Base-by-base conservation (phyloP, 2,113 vertebrate species). In the Polypterus senegalus region DNA sequence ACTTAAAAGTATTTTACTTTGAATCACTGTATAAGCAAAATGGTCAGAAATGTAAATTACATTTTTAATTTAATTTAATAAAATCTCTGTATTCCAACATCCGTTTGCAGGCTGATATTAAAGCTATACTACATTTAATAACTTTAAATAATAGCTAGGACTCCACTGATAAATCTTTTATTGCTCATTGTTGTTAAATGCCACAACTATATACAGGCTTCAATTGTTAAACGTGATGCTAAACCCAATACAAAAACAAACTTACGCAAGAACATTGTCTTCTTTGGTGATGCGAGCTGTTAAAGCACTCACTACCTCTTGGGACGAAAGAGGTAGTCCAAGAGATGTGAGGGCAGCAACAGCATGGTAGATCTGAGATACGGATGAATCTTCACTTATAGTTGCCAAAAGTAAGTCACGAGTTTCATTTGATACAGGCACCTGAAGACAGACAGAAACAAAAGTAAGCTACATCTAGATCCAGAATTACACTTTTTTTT, bases 241-340 rank as follows among this genome's bases (percentile, higher is more conserved):
- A 27, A 27, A 27, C 27, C 27, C 27, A 45, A 58, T 59, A 55
- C 9, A 52, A 52, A 49, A 7, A 4, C 58, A 58, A 47, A 86
- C 96, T 91, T 71, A 99, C 96, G 89, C 89, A 65, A 97, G 72
- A 46, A 97, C 91, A 0, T 82, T 96, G 71, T 98, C 95, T 54
- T 99, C 96, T 72, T 97, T 98, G 81, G 89, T 82, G 61, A 99
- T 93, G 11, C 92, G 88, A 69, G 89, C 75, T 0, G 86, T 87
- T 4, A 99, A 81, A 59, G 94, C 92, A 64, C 80, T 65, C 0
- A 97, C 85, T 1, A 87, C 95, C 69, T 99, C 95, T 73, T 94
- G 92, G 8, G 94, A 97, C 7, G 92, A 88, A 54, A 98, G 60
- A 10, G 95, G 89, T 49, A 98, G 91, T 10, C 91, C 94, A 74